Conservation (phyloP, 2,797 vertebrate genomes). For the Notoglanidium macrostoma region DNA sequence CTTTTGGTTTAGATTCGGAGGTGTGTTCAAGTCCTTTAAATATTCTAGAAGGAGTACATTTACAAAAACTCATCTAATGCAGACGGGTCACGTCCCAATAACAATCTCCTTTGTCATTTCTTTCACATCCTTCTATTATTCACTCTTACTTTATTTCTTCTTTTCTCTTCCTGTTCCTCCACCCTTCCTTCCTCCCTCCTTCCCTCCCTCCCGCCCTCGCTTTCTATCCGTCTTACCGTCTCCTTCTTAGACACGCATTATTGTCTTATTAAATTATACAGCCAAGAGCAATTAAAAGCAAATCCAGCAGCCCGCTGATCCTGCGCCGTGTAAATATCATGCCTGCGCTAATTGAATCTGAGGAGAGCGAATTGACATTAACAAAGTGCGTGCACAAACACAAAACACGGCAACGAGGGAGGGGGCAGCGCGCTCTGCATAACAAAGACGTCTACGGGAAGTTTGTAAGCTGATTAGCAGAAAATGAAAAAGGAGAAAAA, state of each 20-base stretch:
- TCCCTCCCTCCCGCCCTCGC: neutral
- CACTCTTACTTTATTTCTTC: neutral
- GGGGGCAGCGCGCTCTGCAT: slow-evolving; percentile 32
- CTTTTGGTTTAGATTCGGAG: neutral
- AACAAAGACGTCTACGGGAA: slow-evolving; percentile 28
- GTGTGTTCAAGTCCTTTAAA: neutral
- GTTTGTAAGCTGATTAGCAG: slow-evolving; percentile 4
- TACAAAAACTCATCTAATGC: neutral
- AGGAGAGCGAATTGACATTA: slow-evolving; percentile 54
- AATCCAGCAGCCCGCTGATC: slow-evolving; percentile 48
- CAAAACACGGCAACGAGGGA: slow-evolving; percentile 24
- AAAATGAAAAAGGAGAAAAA: neutral
- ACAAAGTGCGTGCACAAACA: slow-evolving; percentile 45
- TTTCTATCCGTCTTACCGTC: slow-evolving; percentile 5
- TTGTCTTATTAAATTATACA: slow-evolving; percentile 52
- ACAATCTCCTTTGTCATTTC: neutral
- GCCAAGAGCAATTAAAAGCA: slow-evolving; percentile 51
- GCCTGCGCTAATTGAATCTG: slow-evolving; percentile 52
- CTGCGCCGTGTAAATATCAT: slow-evolving; percentile 55
- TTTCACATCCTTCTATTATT: no score
- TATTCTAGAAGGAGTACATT: neutral
- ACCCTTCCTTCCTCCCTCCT: neutral
- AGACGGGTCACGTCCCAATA: neutral
- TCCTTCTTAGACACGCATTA: slow-evolving; percentile 38
- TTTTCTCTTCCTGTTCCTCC: neutral